These are phyloP conservation scores for Limnephilus rhombicus DNA, from an alignment of 2,888 invertebrate species.

Conservation along the genomic window DNA sequence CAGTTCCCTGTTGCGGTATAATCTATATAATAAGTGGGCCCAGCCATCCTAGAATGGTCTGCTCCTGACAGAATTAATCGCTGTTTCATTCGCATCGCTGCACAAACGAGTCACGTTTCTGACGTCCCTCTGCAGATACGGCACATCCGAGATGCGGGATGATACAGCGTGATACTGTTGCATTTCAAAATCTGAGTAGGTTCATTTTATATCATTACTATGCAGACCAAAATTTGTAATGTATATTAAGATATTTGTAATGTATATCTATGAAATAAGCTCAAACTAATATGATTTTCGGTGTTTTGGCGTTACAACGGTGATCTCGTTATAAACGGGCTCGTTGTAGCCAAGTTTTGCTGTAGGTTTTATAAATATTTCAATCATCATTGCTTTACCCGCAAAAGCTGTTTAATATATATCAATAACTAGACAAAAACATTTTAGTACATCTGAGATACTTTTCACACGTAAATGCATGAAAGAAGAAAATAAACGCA, in stretches of 20 bases:
- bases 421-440: no score
- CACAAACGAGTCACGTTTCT: not conserved
- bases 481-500: no score
- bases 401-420: no score
- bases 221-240: no score
- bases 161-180: not conserved
- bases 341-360: not conserved
- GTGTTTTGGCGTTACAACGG: not conserved
- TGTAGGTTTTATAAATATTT: not conserved
- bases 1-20: not conserved
- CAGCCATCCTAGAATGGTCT: not conserved
- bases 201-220: not conserved
- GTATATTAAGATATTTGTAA: no score
- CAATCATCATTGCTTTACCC: no score
- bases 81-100: not conserved
- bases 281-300: not conserved
- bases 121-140: not conserved
- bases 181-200: not conserved
- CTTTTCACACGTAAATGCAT: no score
- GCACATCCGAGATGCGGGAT: no score
- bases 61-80: constrained; percentile 18
- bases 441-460: no score
- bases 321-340: not conserved
- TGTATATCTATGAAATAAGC: not conserved
- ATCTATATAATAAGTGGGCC: not conserved